Base-by-base conservation (phyloP, 2,797 vertebrate genomes). In the Eutrigla gurnardus region DNA sequence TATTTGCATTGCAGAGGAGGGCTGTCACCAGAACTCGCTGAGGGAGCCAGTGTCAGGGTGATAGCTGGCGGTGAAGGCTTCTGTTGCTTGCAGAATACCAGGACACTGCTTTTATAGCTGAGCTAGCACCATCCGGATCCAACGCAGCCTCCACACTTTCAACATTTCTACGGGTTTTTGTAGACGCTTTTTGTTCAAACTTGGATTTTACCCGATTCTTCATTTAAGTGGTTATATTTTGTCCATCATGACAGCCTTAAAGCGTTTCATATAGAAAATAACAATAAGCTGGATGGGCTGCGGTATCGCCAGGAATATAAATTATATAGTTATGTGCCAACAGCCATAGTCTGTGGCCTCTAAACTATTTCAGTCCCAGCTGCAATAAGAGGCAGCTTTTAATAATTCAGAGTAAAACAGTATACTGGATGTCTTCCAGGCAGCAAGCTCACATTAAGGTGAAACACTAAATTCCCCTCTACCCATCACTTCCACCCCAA, bases 1-100 rank as follows among this genome's bases (percentile, higher is more conserved):
- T 78, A 91, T 93, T 92, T 92, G 89, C 91, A 92, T 93, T 91
- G 91, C 88, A 89, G 92, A 93, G 73, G 70, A 92, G 87, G 77
- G 75, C 88, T 89, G 91, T 86, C 92, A 89, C 88, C 68, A 58
- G 74, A 73, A 87, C 71, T 82, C 59, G 61, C 89, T 85, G 75
- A 67, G 87, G 85, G 83, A 87, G 82, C 83, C 78, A 40, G 85
- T 78, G 87, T 89, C 87, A 88, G 85, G 86, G 75, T 79, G 86
- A 88, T 82, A 25, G 65, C 82, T 78, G 14, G 79, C 39, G 65
- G 77, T 78, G 86, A 89, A 82, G 76, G 65, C 90, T 86, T 88
- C 87, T 88, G 87, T 88, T 47, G 59, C 80, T 78, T 32, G 32
- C 81, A 80, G 75, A 83, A 86, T 64, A 77, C 70, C 67, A 62